Base-by-base conservation (phyloP, 2,113 vertebrate genomes). In the Vombatus ursinus region DNA sequence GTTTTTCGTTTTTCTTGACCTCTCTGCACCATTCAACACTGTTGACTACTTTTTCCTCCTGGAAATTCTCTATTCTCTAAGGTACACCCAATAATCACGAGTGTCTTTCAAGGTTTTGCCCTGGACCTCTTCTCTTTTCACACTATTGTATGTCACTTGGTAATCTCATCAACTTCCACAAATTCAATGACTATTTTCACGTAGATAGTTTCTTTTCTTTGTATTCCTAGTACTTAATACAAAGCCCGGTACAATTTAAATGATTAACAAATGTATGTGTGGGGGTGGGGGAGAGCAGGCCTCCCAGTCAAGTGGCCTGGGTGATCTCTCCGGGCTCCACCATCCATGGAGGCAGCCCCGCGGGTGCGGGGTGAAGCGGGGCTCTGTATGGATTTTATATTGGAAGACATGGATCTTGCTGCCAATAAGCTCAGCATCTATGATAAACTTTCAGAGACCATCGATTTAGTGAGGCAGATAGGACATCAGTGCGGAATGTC, bases 401-500 rank as follows among this genome's bases (percentile, higher is more conserved):
- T 49, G 0, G 97, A 96, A 97, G 97, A 98, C 98, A 99, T 99
- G 99, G 99, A 99, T 96, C 99, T 99, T 47, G 99, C 99, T 0
- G 98, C 98, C 97, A 99, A 98, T 1, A 99, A 99, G 96, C 99
- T 99, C 94, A 99, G 99, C 96, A 99, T 99, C 98, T 99, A 99
- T 94, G 99, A 99, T 98, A 99, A 99, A 96, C 99, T 99, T n/a
- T 99, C 99, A 0, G 99, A 99, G 98, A 99, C 99, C 7, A 99
- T 99, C 93, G 99, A 99, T 95, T 99, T 99, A 93, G 99, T 99
- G 97, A 99, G 99, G 11, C 99, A 99, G 98, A 99, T 99, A 0
- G 99, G 99, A 31, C 99, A 99, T 97, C 99, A 99, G 8, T 99
- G 99, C 93, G 99, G 99, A 54, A 99, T 99, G 99, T 99, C 99